A percentile compares a stretch with the other conserved stretches of the same genome.
These are phyloP conservation scores for Dusona sp. DNA, from an alignment of 2,888 invertebrate genomes.

Conservation along the genomic window DNA sequence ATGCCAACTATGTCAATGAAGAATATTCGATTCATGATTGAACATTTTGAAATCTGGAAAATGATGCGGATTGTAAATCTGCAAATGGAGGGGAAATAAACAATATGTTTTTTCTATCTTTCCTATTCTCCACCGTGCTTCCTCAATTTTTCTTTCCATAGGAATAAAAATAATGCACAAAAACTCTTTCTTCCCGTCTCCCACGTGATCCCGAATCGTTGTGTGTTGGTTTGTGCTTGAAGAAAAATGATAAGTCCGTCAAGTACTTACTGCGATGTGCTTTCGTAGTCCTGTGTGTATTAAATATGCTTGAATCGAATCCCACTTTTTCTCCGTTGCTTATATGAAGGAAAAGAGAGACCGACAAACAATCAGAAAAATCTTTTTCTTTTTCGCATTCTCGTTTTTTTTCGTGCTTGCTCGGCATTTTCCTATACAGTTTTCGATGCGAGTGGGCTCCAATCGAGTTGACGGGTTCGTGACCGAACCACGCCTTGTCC, in stretches of 20 bases:
- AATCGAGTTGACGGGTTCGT: constrained; percentile 62
- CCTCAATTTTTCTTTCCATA: background rate
- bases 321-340: background rate
- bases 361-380: background rate
- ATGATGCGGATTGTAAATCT: no score
- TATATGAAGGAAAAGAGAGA: background rate
- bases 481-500: constrained; percentile 54
- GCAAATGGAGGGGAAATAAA: background rate
- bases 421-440: constrained; percentile 32
- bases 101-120: background rate
- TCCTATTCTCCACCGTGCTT: background rate
- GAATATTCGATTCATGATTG: background rate
- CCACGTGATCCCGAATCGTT: background rate
- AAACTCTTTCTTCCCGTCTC: background rate
- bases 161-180: background rate
- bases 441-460: constrained; percentile 30
- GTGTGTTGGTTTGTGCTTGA: background rate
- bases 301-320: background rate
- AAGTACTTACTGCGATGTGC: background rate
- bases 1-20: background rate
- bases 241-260: background rate
- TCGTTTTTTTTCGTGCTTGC: constrained; percentile 24
- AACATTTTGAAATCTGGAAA: no score
- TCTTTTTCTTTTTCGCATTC: background rate
- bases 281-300: background rate